Conservation (phyloP, 2,888 invertebrate genomes). For the Caenorhabditis panamensis region DNA sequence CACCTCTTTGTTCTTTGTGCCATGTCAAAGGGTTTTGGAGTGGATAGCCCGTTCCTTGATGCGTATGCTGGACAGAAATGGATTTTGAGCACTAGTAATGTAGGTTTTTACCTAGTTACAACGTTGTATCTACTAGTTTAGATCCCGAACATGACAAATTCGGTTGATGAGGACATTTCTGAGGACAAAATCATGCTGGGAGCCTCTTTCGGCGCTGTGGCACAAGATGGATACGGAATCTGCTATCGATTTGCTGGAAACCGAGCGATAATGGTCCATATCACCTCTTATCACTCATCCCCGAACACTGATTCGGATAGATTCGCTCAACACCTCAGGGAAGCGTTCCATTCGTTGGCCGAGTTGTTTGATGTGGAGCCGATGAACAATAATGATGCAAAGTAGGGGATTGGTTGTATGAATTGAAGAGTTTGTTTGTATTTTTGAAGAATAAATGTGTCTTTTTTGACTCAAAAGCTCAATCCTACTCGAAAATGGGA, state of each 20-base stretch:
- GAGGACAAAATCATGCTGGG: slow-evolving; percentile 71
- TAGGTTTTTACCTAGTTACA: slow-evolving; percentile 11
- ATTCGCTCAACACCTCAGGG: slow-evolving; percentile 65
- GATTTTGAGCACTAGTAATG: slow-evolving; percentile 89
- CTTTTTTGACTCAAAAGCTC: too few relatives aligned
- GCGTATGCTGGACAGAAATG: slow-evolving; percentile 97
- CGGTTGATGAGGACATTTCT: slow-evolving; percentile 70
- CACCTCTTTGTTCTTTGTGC: slow-evolving; percentile 98
- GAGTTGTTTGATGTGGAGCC: slow-evolving; percentile 65
- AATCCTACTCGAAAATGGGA: too few relatives aligned
- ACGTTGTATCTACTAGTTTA: slow-evolving; percentile 10
- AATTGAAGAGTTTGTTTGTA: not conserved
- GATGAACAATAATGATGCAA: slow-evolving; percentile 1
- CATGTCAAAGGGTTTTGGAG: slow-evolving; percentile 85
- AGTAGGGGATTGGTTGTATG: not conserved
- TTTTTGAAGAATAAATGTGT: not conserved
- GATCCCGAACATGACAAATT: slow-evolving; percentile 74
- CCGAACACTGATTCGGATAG: slow-evolving; percentile 70
- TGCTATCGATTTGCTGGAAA: slow-evolving; percentile 78
- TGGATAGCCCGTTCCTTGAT: slow-evolving; percentile 82
- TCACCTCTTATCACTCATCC: slow-evolving; percentile 72
- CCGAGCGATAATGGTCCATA: slow-evolving; percentile 70
- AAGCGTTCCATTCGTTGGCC: slow-evolving; percentile 70
- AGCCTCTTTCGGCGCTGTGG: slow-evolving; percentile 74
- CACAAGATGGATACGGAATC: slow-evolving; percentile 76